Evolutionary conservation across 92 coral and sea anemone species (phyloP), one percentile per base, ranked within the genome.

Genomic region (Phenganax marumi): DNA sequence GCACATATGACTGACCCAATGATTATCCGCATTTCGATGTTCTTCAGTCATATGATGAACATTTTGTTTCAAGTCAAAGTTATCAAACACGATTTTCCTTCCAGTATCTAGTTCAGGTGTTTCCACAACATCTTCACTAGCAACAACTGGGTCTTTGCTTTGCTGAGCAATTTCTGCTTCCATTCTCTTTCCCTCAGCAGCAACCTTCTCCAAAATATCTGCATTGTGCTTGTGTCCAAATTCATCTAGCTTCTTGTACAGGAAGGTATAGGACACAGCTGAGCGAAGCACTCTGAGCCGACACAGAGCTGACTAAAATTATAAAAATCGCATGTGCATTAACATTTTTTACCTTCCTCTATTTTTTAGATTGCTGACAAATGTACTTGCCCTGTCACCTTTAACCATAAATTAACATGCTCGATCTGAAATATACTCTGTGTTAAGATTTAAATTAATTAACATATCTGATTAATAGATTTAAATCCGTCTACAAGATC

Each of bases 11-110:
- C 18, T 19, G 33, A 0, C 0, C 0, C 7, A 26, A 6, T 19
- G 68, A 19, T 0, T 0, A 8, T 19, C 91, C 7, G 78, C 57
- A 73, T 86, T 89, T 72, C 86, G 91, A 64, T 89, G 87, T 16
- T 65, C 57, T 64, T 89, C 87, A 18, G 87, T 86, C 89, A 89
- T 86, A 14, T 50, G 51, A 70, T 86, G 91, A 24, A 86, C 91
- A 73, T 70, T 80, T 73, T 89, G 91, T 63, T 73, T 78, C 62
- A 82, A 82, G 65, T 89, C 89, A 55, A 89, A 89, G 76, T 89
- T 89, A 54, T 89, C 91, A 54, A 89, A 89, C 26, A 86, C 87
- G 72, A 89, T 69, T 74, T 86, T 89, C 56, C 89, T 86, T 50
- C 90, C 88, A 60, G 70, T 88, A 64, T 84, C 90, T 18, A 84